Percentiles rank a stretch among this genome's conserved stretches.
Conservation (phyloP, 2,888 invertebrate genomes). For the Cataglyphis altisquamis region DNA sequence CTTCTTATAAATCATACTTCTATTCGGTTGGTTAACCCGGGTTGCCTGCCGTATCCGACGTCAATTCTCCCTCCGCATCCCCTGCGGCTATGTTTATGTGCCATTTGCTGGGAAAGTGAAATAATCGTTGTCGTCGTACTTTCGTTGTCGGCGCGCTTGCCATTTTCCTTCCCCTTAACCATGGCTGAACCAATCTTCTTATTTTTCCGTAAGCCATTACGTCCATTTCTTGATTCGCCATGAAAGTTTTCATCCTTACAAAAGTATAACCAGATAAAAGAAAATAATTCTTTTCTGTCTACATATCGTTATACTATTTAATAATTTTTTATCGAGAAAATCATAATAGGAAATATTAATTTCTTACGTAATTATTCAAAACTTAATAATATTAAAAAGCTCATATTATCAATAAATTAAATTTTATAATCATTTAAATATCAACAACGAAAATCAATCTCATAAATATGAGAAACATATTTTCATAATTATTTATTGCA, state of each 20-base stretch:
- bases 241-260: constrained; percentile 15
- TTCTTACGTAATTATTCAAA: background rate
- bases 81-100: constrained; percentile 75
- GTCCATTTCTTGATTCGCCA: constrained; percentile 5
- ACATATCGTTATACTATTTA: background rate
- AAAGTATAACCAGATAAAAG: constrained; percentile 6
- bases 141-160: constrained; percentile 50
- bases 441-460: background rate
- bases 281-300: constrained; percentile 8
- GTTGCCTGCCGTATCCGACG: constrained; percentile 61
- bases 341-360: background rate
- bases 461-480: background rate
- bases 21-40: constrained; percentile 77
- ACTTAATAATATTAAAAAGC: background rate
- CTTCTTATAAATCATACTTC: constrained; percentile 80
- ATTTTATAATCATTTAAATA: background rate
- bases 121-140: constrained; percentile 73
- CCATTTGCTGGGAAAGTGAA: constrained; percentile 77
- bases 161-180: constrained; percentile 61
- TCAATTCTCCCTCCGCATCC: constrained; percentile 44
- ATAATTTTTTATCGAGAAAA: background rate
- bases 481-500: background rate
- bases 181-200: constrained; percentile 47
- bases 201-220: constrained; percentile 36
- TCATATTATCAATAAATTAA: constrained; percentile 10